Conservation (phyloP, 2,113 vertebrate species). For the Marcusenius ussheri region DNA sequence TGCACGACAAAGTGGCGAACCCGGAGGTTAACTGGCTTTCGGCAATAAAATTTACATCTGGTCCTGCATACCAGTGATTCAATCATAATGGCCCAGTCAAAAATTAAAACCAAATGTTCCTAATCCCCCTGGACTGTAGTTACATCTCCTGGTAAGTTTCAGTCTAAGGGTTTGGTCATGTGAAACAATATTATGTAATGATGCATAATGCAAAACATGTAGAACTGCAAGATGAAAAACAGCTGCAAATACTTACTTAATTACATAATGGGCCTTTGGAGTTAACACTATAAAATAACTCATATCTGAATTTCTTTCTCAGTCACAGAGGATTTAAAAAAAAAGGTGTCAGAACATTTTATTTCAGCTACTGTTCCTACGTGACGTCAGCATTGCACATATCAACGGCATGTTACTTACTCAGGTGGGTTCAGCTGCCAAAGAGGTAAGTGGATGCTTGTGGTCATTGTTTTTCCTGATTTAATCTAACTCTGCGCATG, state of each 20-base stretch:
- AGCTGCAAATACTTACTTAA: conserved; percentile 5
- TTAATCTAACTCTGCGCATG: neutral
- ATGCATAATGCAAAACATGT: neutral
- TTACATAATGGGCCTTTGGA: neutral
- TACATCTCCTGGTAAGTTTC: neutral
- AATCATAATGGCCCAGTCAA: conserved; percentile 8
- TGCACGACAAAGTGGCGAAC: neutral
- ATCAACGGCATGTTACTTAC: neutral
- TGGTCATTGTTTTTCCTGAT: neutral
- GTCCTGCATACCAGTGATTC: conserved; percentile 1
- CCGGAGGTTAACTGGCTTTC: neutral
- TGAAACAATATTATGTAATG: conserved; percentile 14
- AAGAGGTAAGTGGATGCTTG: neutral
- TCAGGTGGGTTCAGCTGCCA: neutral
- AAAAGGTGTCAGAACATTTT: neutral
- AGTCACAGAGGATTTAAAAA: neutral
- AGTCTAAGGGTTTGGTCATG: conserved; percentile 1
- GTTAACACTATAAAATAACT: neutral
- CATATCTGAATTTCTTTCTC: neutral
- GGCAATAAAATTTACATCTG: conserved; percentile 2
- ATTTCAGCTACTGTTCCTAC: neutral
- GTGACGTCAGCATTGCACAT: neutral
- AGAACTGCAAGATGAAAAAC: neutral
- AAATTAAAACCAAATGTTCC: conserved; percentile 12
- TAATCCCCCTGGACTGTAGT: neutral